A percentile compares a stretch with the other conserved stretches of the same genome.
phyloP scores from a whole-genome alignment of 92 coral and sea anemone genomes.

The Zoanthus solanderi region DNA sequence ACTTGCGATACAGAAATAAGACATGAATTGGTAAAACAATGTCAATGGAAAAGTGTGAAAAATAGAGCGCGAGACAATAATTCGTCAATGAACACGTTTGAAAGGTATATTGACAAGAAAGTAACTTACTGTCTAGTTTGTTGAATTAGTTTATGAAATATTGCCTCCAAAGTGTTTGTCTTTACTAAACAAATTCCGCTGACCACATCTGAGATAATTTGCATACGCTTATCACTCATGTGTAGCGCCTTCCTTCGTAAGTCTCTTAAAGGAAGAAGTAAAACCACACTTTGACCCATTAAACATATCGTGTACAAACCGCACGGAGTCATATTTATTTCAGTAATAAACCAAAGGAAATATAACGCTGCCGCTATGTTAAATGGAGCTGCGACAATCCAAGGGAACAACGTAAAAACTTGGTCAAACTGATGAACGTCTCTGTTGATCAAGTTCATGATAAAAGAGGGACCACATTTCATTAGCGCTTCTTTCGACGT shows the following conservation, averaged over 20 bases:
- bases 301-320: conserved; percentile 5
- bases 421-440: conserved; percentile 14
- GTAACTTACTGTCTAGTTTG: conserved; percentile 1
- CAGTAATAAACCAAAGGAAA: conserved; percentile 12
- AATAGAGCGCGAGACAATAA: background rate
- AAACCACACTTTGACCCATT: background rate
- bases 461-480: background rate
- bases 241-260: conserved; percentile 21
- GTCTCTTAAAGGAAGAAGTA: background rate
- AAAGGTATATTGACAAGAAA: background rate
- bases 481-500: conserved; percentile 11
- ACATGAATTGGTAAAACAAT: background rate
- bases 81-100: background rate
- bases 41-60: background rate
- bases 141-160: conserved; percentile 27
- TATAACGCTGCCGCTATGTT: background rate
- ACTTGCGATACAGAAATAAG: background rate
- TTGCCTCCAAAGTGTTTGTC: conserved; percentile 30
- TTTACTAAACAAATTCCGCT: conserved; percentile 31
- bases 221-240: conserved; percentile 38
- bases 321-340: background rate
- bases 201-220: conserved; percentile 37
- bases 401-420: background rate
- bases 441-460: conserved; percentile 25
- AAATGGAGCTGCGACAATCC: conserved; percentile 21